phyloP scores from a whole-genome alignment of 2,797 vertebrate genomes.

The Selene dorsalis region DNA sequence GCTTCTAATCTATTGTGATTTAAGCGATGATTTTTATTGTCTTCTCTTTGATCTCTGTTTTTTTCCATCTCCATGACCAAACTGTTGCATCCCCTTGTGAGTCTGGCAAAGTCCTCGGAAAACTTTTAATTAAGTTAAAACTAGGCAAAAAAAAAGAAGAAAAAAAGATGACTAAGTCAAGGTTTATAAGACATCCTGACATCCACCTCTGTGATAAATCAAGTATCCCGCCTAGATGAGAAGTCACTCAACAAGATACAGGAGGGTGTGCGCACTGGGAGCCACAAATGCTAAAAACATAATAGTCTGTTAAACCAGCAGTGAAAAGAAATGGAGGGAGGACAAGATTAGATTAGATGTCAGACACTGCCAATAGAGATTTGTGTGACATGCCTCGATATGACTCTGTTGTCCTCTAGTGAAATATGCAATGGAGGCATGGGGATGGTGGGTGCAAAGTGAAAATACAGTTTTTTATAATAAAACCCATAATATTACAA shows the following conservation, averaged over 20 bases:
- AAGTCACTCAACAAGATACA: conserved; percentile 60
- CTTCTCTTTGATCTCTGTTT: not conserved
- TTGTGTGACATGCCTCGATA: conserved; percentile 65
- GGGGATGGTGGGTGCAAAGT: conserved; percentile 20
- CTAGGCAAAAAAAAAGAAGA: conserved; percentile 25
- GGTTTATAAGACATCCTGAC: conserved; percentile 69
- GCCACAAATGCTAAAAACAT: conserved; percentile 70
- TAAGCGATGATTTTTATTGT: not conserved
- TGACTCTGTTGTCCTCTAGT: conserved; percentile 74
- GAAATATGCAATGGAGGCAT: conserved; percentile 53
- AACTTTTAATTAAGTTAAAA: conserved; percentile 42
- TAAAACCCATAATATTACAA: conserved; percentile 37
- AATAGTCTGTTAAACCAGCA: conserved; percentile 75
- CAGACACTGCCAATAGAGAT: conserved; percentile 69
- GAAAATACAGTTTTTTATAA: conserved; percentile 52
- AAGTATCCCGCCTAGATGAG: conserved; percentile 50
- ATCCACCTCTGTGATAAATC: conserved; percentile 55
- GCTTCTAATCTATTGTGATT: conserved; percentile 3
- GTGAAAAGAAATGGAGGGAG: conserved; percentile 73
- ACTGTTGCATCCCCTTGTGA: conserved; percentile 22
- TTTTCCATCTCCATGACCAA: conserved; percentile 1
- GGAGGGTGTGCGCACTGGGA: conserved; percentile 48
- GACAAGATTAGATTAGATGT: conserved; percentile 73
- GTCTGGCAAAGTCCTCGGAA: conserved; percentile 37
- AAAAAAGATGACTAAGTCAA: conserved; percentile 25